Percentiles rank a stretch among this genome's conserved stretches.
phyloP scores from a whole-genome alignment of 1,140 invertebrate species.

The Luehdorfia chinensis region DNA sequence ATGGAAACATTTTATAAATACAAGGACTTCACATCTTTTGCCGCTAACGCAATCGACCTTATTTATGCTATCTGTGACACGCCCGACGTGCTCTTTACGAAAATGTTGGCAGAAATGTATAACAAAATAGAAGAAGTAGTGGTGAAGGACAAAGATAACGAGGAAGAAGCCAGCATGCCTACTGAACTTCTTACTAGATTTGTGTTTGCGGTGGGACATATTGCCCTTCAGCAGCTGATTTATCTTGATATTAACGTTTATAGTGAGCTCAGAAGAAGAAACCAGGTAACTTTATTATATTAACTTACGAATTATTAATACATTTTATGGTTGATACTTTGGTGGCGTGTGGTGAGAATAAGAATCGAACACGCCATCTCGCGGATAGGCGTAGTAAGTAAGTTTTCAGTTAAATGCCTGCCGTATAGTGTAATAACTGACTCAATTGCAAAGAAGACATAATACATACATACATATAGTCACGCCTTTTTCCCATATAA shows the following conservation, averaged over 20 bases:
- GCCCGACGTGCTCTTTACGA: conserved; percentile 56
- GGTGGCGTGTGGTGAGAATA: too few species aligned
- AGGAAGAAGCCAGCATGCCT: conserved; percentile 51
- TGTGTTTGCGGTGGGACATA: conserved; percentile 83
- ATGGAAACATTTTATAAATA: conserved; percentile 59
- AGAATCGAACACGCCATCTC: too few species aligned
- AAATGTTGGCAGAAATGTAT: conserved; percentile 63
- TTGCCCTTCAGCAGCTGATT: conserved; percentile 86
- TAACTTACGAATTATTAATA: too few species aligned
- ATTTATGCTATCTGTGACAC: conserved; percentile 69
- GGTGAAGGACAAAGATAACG: conserved; percentile 59
- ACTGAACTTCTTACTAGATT: conserved; percentile 80
- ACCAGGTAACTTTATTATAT: too few species aligned
- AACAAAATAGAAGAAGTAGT: conserved; percentile 67
- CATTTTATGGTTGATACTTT: too few species aligned
- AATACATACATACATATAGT: too few species aligned
- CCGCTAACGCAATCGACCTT: conserved; percentile 54
- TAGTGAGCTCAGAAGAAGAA: conserved; percentile 74
- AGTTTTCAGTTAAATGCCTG: too few species aligned
- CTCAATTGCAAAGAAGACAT: too few species aligned
- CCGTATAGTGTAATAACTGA: too few species aligned
- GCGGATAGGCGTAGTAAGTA: too few species aligned
- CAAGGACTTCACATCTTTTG: conserved; percentile 57
- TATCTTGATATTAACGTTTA: conserved; percentile 88
- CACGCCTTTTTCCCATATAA: too few species aligned